A percentile compares a stretch with the other conserved stretches of the same genome.
phyloP scores from a whole-genome alignment of 1,140 invertebrate species.

The Bombus vancouverensis region DNA sequence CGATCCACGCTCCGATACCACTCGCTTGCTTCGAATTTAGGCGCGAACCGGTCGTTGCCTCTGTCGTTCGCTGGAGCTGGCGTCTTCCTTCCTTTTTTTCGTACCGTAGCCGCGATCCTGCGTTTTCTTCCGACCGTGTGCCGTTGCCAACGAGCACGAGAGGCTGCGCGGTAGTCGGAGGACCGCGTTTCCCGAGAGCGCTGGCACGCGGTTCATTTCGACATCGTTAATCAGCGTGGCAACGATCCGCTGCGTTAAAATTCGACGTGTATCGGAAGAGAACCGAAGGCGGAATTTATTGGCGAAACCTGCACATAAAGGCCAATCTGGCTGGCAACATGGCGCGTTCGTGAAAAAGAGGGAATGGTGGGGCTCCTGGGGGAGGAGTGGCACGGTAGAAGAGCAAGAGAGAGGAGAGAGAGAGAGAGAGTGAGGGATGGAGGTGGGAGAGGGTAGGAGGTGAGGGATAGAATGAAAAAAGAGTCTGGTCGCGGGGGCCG shows the following conservation, averaged over 20 bases:
- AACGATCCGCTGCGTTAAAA: slow-evolving; percentile 63
- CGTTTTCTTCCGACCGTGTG: no score
- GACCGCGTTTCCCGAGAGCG: slow-evolving; percentile 14
- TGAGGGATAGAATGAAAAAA: slow-evolving; percentile 66
- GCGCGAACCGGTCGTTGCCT: slow-evolving; percentile 26
- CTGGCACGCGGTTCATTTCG: slow-evolving; percentile 36
- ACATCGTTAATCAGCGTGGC: slow-evolving; percentile 63
- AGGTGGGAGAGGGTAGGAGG: slow-evolving; percentile 39
- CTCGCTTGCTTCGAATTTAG: background rate
- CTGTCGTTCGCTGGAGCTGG: rapidly evolving
- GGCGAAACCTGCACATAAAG: slow-evolving; percentile 61
- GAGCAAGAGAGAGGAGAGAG: slow-evolving; percentile 62
- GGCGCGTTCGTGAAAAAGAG: slow-evolving; percentile 78
- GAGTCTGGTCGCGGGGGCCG: slow-evolving; percentile 77
- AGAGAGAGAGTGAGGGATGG: slow-evolving; percentile 35
- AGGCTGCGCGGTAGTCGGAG: background rate
- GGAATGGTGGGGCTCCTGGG: slow-evolving; percentile 38
- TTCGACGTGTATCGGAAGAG: slow-evolving; percentile 67
- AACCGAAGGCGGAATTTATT: slow-evolving; percentile 65
- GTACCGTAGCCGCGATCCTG: no score
- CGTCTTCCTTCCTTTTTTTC: background rate
- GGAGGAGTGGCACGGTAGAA: slow-evolving; percentile 24
- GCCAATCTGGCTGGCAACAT: slow-evolving; percentile 79
- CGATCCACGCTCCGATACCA: background rate
- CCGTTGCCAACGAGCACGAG: slow-evolving; percentile 1